Conservation (phyloP, 2,888 invertebrate species). For the Aleiodes testaceus region DNA sequence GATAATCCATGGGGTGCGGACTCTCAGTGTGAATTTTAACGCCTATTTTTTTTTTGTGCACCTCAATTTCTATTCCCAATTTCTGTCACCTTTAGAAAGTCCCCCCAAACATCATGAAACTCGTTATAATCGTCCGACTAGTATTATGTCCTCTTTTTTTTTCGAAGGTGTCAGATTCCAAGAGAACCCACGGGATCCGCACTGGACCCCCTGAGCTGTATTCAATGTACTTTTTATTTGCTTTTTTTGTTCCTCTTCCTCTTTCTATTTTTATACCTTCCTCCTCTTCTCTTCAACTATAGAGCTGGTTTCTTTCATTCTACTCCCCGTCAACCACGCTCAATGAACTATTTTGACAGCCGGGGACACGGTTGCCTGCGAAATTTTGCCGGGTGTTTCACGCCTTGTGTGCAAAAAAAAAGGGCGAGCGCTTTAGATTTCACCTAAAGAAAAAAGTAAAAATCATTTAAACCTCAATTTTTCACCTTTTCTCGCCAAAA, state of each 20-base stretch:
- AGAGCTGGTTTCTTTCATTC: conserved; percentile 34
- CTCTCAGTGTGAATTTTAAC: conserved; percentile 29
- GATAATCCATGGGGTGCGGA: not conserved
- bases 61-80: conserved; percentile 46
- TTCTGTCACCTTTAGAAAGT: conserved; percentile 41
- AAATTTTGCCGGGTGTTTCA: conserved; percentile 68
- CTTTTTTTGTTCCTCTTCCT: conserved; percentile 51
- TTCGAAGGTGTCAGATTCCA: conserved; percentile 42
- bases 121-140: conserved; percentile 36
- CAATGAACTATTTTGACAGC: conserved; percentile 71
- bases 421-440: conserved; percentile 35
- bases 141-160: conserved; percentile 37
- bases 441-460: not conserved
- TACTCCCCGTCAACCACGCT: conserved; percentile 57
- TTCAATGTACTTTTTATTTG: conserved; percentile 45
- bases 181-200: not conserved
- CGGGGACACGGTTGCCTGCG: conserved; percentile 67
- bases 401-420: conserved; percentile 56
- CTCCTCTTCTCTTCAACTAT: conserved; percentile 41
- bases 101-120: conserved; percentile 16
- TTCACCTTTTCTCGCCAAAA: too few species aligned
- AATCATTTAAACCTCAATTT: too few species aligned
- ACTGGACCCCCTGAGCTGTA: conserved; percentile 43
- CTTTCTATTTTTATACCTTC: conserved; percentile 38
- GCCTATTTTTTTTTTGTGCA: conserved; percentile 44